Base-by-base conservation (phyloP, 2,888 invertebrate genomes). In the Harpalus rubripes region DNA sequence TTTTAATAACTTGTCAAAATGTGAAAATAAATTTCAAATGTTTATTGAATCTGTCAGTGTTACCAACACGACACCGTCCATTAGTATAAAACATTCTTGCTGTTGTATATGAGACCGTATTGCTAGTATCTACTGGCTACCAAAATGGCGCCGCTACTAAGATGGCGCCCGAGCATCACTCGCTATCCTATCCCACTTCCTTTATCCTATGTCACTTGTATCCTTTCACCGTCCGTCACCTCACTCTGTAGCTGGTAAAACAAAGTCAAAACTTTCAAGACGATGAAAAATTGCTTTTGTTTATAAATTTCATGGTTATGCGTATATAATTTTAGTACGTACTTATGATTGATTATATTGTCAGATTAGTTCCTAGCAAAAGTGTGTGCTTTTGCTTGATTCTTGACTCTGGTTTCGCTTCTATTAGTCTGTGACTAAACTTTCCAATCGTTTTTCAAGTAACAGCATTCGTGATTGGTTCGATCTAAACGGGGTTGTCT, bases 211-310 rank as follows among this genome's bases (percentile, higher is more conserved):
- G 90, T 72, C 82, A 90, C 90, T 22, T 5, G 32, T 1, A 6
- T 32, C 32, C 32, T 32, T 32, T 32, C 32, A 32, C 90, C 91
- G 8, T 63, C 26, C 63, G 10, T 63, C 26, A 15, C 63, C 72
- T 44, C 78, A 65, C 85, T 44, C 80, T 84, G 85, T 91, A 91
- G 91, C 90, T 91, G 91, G 91, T 91, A 91, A 91, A 91, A 91
- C 90, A 91, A 91, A 90, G 91, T 91, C 91, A 91, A 91, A 91
- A 91, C 91, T 90, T 84, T 56, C 65, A 76, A 84, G 22, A 78
- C 58, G 82, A 76, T 65, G 39, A 63, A 63, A 52, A 84, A 83
- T 83, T 65, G 84, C 84, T 85, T 72, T 58, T 85, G 80, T 80
- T 80, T 84, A 84, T 79, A 80, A 78, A 41, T 61, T 82, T 76